Percentiles rank a stretch among this genome's conserved stretches.
phyloP scores from a whole-genome alignment of 2,113 vertebrate species.

The Lophius piscatorius region DNA sequence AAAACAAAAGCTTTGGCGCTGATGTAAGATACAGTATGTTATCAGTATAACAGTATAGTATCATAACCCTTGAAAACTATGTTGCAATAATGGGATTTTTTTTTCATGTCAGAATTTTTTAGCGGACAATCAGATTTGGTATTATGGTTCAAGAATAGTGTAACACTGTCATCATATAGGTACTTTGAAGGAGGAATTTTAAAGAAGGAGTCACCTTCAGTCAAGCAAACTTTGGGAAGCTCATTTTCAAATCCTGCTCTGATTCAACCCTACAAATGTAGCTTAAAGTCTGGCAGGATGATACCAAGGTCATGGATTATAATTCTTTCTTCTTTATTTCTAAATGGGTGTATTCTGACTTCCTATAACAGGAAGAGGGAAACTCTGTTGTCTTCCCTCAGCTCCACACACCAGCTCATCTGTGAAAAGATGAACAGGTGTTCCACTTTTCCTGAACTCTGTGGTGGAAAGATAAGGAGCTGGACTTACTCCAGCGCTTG shows the following conservation, averaged over 20 bases:
- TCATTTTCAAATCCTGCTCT: too few species aligned
- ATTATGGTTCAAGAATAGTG: too few species aligned
- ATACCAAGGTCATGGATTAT: conserved; percentile 32
- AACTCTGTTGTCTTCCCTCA: conserved; percentile 7
- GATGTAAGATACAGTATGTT: not conserved
- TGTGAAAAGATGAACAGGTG: conserved; percentile 35
- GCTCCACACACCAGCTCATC: conserved; percentile 7
- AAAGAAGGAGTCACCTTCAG: conserved; percentile 22
- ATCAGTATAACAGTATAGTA: too few species aligned
- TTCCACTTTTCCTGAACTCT: conserved; percentile 52
- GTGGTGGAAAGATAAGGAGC: conserved; percentile 60
- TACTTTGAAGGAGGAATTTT: too few species aligned
- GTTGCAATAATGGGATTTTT: too few species aligned
- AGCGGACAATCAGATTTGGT: too few species aligned
- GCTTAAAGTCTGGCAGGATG: conserved; percentile 20
- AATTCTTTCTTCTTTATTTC: conserved; percentile 38
- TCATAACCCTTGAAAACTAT: too few species aligned
- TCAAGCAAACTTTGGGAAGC: not conserved
- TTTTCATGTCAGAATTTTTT: too few species aligned
- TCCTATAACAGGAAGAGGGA: conserved; percentile 16
- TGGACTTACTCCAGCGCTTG: conserved; percentile 20
- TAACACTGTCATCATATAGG: too few species aligned
- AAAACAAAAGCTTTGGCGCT: not conserved
- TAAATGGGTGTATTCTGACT: not conserved
- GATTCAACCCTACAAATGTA: conserved; percentile 25